Conservation (phyloP, 2,888 invertebrate species). For the Philereme transversata region DNA sequence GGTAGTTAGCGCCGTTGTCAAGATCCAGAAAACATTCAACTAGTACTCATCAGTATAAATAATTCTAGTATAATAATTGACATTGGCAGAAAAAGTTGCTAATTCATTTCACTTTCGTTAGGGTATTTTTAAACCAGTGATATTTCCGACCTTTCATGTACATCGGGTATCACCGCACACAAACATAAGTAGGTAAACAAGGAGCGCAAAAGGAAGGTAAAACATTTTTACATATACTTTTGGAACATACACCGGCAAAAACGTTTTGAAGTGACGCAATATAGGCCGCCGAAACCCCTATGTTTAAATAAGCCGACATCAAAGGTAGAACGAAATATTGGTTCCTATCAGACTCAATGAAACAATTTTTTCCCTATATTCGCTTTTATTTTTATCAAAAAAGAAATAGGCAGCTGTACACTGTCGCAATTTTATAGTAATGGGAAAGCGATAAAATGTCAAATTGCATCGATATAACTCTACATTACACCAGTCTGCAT, state of each 20-base stretch:
- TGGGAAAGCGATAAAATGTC: constrained; percentile 39
- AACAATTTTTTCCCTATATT: constrained; percentile 52
- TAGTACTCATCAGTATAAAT: too few species aligned
- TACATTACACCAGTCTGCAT: constrained; percentile 40
- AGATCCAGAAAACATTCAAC: too few species aligned
- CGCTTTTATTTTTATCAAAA: constrained; percentile 41
- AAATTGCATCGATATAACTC: constrained; percentile 42
- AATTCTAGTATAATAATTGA: too few species aligned
- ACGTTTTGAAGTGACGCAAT: constrained; percentile 62
- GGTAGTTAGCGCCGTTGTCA: too few species aligned
- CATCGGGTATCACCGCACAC: constrained; percentile 29
- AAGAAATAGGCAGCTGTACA: constrained; percentile 39
- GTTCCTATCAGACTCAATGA: constrained; percentile 57
- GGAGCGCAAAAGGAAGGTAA: constrained; percentile 37
- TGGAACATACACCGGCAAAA: constrained; percentile 48
- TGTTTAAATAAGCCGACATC: constrained; percentile 76
- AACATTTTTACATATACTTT: constrained; percentile 48
- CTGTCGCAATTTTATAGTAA: constrained; percentile 41
- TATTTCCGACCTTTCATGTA: constrained; percentile 21
- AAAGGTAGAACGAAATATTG: constrained; percentile 65
- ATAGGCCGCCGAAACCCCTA: constrained; percentile 61
- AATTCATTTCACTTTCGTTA: neutral
- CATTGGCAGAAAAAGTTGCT: too few species aligned
- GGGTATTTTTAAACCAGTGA: constrained; percentile 7
- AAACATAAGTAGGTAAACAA: constrained; percentile 34